Conservation (phyloP, 2,113 vertebrate species). For the Phaethornis superciliosus region DNA sequence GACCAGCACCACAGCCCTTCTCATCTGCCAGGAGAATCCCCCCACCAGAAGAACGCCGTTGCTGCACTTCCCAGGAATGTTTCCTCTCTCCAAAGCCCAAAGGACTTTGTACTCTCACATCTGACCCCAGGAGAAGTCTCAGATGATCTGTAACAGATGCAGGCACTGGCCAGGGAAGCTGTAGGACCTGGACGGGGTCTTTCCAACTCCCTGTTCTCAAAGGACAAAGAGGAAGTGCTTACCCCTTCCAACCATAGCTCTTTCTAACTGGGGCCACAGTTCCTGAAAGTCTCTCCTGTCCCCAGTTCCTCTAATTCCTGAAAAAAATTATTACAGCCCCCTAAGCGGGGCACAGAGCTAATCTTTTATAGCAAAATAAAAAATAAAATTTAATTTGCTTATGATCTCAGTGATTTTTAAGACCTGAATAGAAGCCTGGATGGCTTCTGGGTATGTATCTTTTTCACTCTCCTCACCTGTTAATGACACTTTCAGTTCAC, state of each 20-base stretch:
- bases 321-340: not conserved
- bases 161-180: not conserved
- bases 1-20: not conserved
- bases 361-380: not conserved
- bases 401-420: not conserved
- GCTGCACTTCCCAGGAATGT: not conserved
- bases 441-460: not conserved
- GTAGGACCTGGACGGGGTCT: not conserved
- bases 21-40: not conserved
- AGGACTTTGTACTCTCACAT: fast-evolving
- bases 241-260: not conserved
- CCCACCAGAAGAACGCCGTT: fast-evolving
- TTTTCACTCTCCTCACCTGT: not conserved
- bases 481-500: not conserved
- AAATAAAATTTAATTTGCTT: not conserved
- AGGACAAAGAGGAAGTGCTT: not conserved
- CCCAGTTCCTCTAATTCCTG: not conserved
- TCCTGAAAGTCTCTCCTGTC: not conserved
- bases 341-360: not conserved
- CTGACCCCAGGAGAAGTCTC: not conserved
- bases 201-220: not conserved
- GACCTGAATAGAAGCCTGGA: not conserved
- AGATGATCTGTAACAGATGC: fast-evolving
- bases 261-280: not conserved
- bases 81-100: not conserved